phyloP scores from a whole-genome alignment of 2,888 invertebrate species.

The Eupithecia vulgata region DNA sequence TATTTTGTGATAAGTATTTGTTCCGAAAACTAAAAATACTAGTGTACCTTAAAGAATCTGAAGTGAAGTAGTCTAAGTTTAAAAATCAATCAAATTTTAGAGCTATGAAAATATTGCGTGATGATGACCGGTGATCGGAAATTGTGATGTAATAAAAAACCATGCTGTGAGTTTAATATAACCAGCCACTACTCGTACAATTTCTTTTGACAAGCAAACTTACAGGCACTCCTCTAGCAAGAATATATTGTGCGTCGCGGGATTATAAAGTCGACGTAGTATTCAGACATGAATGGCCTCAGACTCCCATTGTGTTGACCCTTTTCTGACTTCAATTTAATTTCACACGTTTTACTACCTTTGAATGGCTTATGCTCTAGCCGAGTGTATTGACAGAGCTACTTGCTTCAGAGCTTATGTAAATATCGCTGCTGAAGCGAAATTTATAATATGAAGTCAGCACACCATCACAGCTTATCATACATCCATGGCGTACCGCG shows the following conservation, averaged over 20 bases:
- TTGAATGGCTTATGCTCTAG: conserved; percentile 53
- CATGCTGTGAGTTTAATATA: too few species aligned
- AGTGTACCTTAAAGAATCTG: too few species aligned
- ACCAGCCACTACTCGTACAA: neutral
- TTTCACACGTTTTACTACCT: conserved; percentile 65
- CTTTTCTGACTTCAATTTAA: conserved; percentile 72
- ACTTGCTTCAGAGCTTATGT: conserved; percentile 9
- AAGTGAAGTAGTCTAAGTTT: too few species aligned
- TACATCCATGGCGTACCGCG: neutral
- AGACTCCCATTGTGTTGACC: conserved; percentile 66
- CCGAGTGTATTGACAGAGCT: conserved; percentile 12
- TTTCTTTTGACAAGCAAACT: neutral
- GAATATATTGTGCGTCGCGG: conserved; percentile 63
- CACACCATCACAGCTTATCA: neutral
- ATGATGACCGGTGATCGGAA: too few species aligned
- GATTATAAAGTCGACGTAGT: conserved; percentile 67
- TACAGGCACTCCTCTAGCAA: conserved; percentile 46
- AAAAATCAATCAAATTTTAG: too few species aligned
- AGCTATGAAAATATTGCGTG: too few species aligned
- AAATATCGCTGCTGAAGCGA: neutral
- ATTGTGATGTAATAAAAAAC: too few species aligned
- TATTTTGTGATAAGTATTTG: too few species aligned
- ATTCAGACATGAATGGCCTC: conserved; percentile 63
- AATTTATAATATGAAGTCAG: neutral
- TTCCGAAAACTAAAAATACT: too few species aligned